Evolutionary conservation across 2,888 invertebrate genomes (phyloP), one percentile per base, ranked within the genome.

Genomic region (Argynnis bischoffii): DNA sequence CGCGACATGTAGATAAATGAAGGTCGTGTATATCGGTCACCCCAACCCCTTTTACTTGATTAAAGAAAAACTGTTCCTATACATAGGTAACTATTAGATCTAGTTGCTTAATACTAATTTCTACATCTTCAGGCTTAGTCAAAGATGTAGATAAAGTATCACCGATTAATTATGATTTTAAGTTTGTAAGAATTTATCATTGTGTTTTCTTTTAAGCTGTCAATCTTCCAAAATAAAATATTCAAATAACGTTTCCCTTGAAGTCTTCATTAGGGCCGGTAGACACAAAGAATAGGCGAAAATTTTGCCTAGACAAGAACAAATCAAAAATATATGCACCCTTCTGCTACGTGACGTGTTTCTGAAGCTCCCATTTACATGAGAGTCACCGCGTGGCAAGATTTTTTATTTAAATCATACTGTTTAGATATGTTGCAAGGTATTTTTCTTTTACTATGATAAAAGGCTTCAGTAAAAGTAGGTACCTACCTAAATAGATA

Each of bases 251-350:
- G 70, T 69, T 65, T 67, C 59, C 67, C 69, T 65, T 66, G 48
- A 70, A 72, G 70, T 72, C 70, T 72, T 74, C 71, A 74, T 76
- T 72, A 76, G 66, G 61, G 56, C 60, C 61, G 53, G 59, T 18
- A 63, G 65, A 67, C 64, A 69, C 69, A 72, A 72, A 82, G 83
- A 83, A 85, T 81, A 83, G 82, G 77, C 79, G 76, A 82, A 87
- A 87, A 89, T 88, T 84, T 86, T 85, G 88, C 87, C 85, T 86
- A 82, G 82, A 82, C 83, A 85, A 88, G 87, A 87, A 91, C 89
- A 91, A 92, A 90, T 91, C 90, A 92, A 90, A 92, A 92, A 92
- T 90, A 91, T 92, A 92, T 92, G 91, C 92, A 92, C 92, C 92
- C 92, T 91, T 88, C 86, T 81, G 74, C 80, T 86, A 92, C 92